These are phyloP conservation scores for Melanaphis sacchari DNA, from an alignment of 1,140 invertebrate species.

Conservation along the genomic window DNA sequence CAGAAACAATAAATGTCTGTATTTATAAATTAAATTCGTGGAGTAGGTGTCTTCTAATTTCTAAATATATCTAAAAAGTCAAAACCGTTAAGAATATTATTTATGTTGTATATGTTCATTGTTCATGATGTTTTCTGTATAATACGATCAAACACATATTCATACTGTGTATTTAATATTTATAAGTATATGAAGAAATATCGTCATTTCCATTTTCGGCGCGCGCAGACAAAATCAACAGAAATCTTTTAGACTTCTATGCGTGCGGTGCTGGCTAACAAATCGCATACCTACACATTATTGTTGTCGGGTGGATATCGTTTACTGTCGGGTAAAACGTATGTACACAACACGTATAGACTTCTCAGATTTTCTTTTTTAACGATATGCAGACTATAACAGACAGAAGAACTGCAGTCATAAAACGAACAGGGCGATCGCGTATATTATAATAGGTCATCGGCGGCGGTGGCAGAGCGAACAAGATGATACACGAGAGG, in stretches of 20 bases:
- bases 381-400: not conserved
- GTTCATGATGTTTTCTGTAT: not conserved
- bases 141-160: not conserved
- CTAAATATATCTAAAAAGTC: not conserved
- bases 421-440: not conserved
- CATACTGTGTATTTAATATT: too few species aligned
- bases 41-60: constrained; percentile 47
- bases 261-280: too few species aligned
- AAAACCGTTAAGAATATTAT: not conserved
- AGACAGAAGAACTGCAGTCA: not conserved
- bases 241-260: too few species aligned
- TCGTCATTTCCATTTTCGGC: too few species aligned
- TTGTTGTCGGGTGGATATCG: too few species aligned
- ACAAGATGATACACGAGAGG: not conserved
- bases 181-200: too few species aligned
- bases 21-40: constrained; percentile 27
- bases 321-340: too few species aligned
- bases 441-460: constrained; percentile 1
- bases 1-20: constrained; percentile 50
- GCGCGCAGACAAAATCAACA: too few species aligned
- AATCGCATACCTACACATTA: too few species aligned
- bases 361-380: not conserved
- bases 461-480: not conserved
- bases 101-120: not conserved
- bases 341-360: too few species aligned